Percentiles rank a stretch among this genome's conserved stretches.
Conservation (phyloP, 2,888 invertebrate genomes). For the Pandemis heparana region DNA sequence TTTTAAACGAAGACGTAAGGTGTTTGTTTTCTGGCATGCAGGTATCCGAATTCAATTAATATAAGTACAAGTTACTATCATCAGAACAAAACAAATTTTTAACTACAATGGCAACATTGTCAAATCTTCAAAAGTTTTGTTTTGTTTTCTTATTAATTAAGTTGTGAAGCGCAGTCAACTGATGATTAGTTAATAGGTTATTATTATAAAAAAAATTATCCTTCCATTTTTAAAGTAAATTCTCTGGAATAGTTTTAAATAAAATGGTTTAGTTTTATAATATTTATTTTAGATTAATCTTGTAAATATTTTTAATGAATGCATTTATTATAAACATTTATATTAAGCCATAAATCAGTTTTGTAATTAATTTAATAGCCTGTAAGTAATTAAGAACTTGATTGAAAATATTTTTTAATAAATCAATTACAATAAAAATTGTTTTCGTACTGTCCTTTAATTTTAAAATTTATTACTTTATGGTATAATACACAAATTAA, state of each 20-base stretch:
- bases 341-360: conserved; percentile 21
- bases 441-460: too few relatives aligned
- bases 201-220: too few relatives aligned
- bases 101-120: neutral
- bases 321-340: conserved; percentile 23
- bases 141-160: neutral
- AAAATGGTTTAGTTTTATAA: conserved; percentile 8
- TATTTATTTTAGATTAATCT: conserved; percentile 20
- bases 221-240: neutral
- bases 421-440: conserved; percentile 2
- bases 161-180: neutral
- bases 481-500: too few relatives aligned
- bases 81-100: too few relatives aligned
- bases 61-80: too few relatives aligned
- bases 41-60: too few relatives aligned
- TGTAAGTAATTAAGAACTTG: conserved; percentile 7
- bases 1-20: too few relatives aligned
- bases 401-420: conserved; percentile 7
- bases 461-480: too few relatives aligned
- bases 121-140: neutral
- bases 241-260: neutral
- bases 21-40: too few relatives aligned
- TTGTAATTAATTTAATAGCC: neutral
- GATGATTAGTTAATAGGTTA: neutral
- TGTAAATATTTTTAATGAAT: conserved; percentile 19